These are phyloP conservation scores for Nipponia nippon DNA, from an alignment of 2,113 vertebrate species.

Conservation along the genomic window DNA sequence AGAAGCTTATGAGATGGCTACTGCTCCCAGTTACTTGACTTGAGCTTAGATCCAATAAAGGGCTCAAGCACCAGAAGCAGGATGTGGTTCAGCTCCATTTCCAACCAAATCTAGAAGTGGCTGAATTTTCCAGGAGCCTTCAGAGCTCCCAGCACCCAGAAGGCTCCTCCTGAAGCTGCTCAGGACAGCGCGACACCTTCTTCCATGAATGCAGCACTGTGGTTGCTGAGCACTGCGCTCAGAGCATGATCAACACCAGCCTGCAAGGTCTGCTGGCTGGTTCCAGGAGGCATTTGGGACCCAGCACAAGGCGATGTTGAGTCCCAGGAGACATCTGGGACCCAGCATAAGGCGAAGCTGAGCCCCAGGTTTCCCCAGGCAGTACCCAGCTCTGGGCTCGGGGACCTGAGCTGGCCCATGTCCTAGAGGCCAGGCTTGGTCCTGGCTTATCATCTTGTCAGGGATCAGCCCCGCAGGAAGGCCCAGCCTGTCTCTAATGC, in stretches of 20 bases:
- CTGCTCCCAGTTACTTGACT: slow-evolving; percentile 19
- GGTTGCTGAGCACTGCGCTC: neutral
- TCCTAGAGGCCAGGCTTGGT: neutral
- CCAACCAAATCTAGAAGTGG: neutral
- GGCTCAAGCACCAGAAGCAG: slow-evolving; percentile 24
- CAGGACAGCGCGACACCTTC: neutral
- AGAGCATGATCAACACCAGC: neutral
- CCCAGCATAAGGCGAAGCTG: neutral
- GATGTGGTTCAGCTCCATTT: slow-evolving; percentile 11
- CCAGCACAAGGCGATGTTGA: neutral
- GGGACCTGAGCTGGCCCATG: neutral
- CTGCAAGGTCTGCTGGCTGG: neutral
- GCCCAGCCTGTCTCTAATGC: neutral
- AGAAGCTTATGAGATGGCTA: slow-evolving; percentile 50
- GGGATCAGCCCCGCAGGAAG: neutral
- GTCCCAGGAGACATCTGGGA: neutral
- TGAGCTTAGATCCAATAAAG: slow-evolving; percentile 58
- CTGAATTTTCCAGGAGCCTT: neutral
- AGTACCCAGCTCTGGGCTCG: neutral
- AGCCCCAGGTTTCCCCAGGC: neutral
- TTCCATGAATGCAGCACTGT: neutral
- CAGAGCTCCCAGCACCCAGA: neutral
- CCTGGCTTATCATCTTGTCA: neutral
- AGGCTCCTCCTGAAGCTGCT: neutral
- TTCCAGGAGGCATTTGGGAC: neutral